Base-by-base conservation (phyloP, 2,797 vertebrate genomes). In the Pseudochirops cupreus region DNA sequence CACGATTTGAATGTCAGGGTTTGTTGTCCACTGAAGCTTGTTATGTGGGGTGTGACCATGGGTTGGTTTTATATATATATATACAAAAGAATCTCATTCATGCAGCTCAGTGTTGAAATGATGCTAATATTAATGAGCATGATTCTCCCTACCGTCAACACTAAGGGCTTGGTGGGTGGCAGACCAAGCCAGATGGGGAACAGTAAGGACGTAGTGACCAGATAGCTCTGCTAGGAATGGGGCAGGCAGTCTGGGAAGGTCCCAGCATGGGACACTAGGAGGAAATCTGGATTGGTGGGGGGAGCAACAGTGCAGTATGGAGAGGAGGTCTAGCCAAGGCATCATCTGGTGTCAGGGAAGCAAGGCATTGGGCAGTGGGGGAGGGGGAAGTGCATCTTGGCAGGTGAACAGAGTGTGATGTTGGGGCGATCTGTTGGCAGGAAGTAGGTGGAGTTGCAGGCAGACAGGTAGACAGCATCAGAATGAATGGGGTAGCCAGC, bases 51-150 rank as follows among this genome's bases (percentile, higher is more conserved):
- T 56, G 24, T 29, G 39, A 16, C 74, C 62, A 87, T 57, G 58
- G 46, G 53, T 26, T 89, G 59, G 13, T 24, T 97, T 46, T 46
- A 82, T 82, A 82, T 82, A 89, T 9, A 28, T 62, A 92, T 46
- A 46, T 46, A 46, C 92, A 74, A 18, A 93, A 56, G 93, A 96
- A 93, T 16, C 9, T 94, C 57, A 28, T 94, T 62, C 94, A 92
- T 58, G 33, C 58, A 94, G 29, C 18, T 53, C 59, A 91, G 31
- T 28, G 58, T 39, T 95, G 39, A 56, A 87, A 2, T 24, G 39
- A 7, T 31, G 57, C 46, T 58, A 31, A 50, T 58, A 39, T 1
- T 28, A 59, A n/a, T 10, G 62, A 92, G 56, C 46, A 93, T 31
- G n/a, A 12, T 57, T 94, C 56, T 92, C 31, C 56, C 58, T 82